A percentile compares a stretch with the other conserved stretches of the same genome.
Evolutionary conservation across 92 coral and sea anemone species (phyloP).

Genomic region (Paragorgia papillata): DNA sequence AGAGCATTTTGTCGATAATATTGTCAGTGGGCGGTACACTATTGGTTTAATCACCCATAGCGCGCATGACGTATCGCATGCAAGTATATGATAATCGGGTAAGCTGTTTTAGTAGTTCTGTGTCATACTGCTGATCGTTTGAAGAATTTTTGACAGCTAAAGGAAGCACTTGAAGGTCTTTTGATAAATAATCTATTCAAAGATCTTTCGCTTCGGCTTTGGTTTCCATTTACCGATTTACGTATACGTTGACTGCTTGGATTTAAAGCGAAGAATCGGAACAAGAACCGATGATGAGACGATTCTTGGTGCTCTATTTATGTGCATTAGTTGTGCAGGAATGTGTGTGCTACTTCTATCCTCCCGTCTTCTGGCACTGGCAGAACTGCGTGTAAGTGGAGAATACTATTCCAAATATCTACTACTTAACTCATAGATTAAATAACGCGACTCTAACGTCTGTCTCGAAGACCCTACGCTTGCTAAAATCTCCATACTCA

Average conservation of each 20-base stretch:
- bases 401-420: not conserved
- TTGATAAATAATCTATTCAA: conserved; percentile 6
- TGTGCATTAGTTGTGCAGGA: conserved; percentile 8
- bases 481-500: not conserved
- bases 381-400: conserved; percentile 79
- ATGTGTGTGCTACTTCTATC: conserved; percentile 22
- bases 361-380: conserved; percentile 87
- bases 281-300: conserved; percentile 6
- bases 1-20: conserved; percentile 9
- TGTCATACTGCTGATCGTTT: not conserved
- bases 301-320: not conserved
- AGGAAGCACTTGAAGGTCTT: conserved; percentile 22
- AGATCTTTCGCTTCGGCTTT: not conserved
- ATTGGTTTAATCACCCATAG: conserved; percentile 5
- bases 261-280: not conserved
- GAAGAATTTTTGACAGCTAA: no score
- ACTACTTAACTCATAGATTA: not conserved
- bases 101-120: conserved; percentile 2
- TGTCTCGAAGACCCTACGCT: not conserved
- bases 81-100: conserved; percentile 8
- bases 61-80: not conserved
- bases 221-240: conserved; percentile 1
- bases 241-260: no score
- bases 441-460: not conserved
- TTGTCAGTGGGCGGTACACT: conserved; percentile 14